phyloP scores from a whole-genome alignment of 1,140 invertebrate genomes.

The Sarcophaga bullata region DNA sequence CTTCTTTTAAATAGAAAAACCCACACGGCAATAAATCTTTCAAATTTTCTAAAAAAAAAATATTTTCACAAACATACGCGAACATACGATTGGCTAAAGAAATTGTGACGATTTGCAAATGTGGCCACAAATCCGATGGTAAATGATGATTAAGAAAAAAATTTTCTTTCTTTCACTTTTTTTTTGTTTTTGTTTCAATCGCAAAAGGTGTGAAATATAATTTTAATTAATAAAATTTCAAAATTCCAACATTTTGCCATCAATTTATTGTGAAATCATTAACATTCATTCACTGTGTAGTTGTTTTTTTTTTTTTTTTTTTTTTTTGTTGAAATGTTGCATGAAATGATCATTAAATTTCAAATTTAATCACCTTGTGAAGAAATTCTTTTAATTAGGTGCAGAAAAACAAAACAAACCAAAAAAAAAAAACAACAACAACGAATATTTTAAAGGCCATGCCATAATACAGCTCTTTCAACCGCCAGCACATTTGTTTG shows the following conservation, averaged over 20 bases:
- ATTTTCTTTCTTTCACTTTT: background rate
- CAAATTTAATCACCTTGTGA: constrained; percentile 32
- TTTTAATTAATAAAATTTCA: constrained; percentile 16
- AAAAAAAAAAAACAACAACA: background rate
- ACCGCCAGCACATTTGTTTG: background rate
- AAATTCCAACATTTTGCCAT: background rate
- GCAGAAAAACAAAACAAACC: background rate
- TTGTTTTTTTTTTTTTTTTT: background rate
- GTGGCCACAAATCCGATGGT: background rate
- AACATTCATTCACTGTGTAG: background rate
- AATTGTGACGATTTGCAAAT: constrained; percentile 15
- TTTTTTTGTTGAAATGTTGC: background rate
- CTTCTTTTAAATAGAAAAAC: background rate
- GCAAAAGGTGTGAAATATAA: background rate
- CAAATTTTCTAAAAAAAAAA: background rate
- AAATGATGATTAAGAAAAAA: too few relatives aligned
- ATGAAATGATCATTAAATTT: constrained; percentile 28
- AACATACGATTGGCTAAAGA: background rate
- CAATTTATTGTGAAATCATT: background rate
- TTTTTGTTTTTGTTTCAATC: background rate
- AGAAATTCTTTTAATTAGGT: constrained; percentile 8
- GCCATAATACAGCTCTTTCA: too few relatives aligned
- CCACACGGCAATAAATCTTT: background rate
- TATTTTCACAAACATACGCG: background rate
- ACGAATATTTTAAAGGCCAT: background rate